phyloP scores from a whole-genome alignment of 2,797 vertebrate species.

The Remorina albescens region DNA sequence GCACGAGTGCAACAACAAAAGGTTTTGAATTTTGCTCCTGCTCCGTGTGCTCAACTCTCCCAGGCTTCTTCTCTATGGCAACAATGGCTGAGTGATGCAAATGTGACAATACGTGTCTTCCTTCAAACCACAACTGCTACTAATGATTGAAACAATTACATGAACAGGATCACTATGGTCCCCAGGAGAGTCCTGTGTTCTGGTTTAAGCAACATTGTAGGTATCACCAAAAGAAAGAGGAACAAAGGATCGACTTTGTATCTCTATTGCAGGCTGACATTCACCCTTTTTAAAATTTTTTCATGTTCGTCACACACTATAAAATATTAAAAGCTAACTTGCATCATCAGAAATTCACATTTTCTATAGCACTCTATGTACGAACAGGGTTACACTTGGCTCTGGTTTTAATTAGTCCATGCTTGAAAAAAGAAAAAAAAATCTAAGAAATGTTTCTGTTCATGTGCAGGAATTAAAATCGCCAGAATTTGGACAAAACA shows the following conservation, averaged over 20 bases:
- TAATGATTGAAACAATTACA: conserved; percentile 1
- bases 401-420: conserved; percentile 21
- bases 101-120: background rate
- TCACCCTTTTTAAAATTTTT: too few relatives aligned
- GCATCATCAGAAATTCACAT: background rate
- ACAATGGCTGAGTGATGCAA: background rate
- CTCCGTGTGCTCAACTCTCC: background rate
- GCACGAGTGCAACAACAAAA: background rate
- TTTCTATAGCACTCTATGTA: background rate
- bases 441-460: conserved; percentile 15
- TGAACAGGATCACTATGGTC: background rate
- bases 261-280: background rate
- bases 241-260: too few relatives aligned
- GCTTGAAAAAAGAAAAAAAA: background rate
- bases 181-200: background rate
- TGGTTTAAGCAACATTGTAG: background rate
- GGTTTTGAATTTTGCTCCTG: background rate
- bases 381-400: background rate
- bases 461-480: conserved; percentile 29
- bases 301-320: too few relatives aligned
- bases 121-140: background rate
- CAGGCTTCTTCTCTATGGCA: background rate
- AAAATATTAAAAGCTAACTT: background rate
- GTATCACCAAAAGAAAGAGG: background rate
- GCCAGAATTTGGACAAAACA: conserved; percentile 17